Evolutionary conservation across 35 echinoderm and acorn worm genomes (phyloP).

Genomic region (Acanthaster planci): DNA sequence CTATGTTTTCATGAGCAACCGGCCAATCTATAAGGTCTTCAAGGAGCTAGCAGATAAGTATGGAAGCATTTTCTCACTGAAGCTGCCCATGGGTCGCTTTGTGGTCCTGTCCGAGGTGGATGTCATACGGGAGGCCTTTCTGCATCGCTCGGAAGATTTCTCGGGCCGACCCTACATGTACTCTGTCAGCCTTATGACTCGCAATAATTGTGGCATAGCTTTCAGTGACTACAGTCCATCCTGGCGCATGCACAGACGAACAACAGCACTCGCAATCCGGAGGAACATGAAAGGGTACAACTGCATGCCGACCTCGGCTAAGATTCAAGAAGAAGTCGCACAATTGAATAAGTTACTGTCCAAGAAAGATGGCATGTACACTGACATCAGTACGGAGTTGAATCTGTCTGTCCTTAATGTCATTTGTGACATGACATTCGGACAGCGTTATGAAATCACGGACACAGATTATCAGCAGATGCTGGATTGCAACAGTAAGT

Average conservation of each 20-base stretch:
- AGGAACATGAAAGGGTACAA: slow-evolving; percentile 62
- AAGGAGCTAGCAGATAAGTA: slow-evolving; percentile 85
- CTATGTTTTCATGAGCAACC: slow-evolving; percentile 67
- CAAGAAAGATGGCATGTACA: slow-evolving; percentile 38
- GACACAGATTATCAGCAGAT: slow-evolving; percentile 86
- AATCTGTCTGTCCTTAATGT: slow-evolving; percentile 87
- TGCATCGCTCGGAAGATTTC: slow-evolving; percentile 66
- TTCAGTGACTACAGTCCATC: slow-evolving; percentile 88
- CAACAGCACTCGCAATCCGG: slow-evolving; percentile 69
- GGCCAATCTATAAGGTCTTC: slow-evolving; percentile 79
- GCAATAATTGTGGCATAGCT: slow-evolving; percentile 93
- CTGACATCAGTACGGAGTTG: slow-evolving; percentile 70
- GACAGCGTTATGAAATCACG: slow-evolving; percentile 69
- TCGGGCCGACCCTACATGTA: slow-evolving; percentile 92
- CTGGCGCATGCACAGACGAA: slow-evolving; percentile 65
- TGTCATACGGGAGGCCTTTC: slow-evolving; percentile 88
- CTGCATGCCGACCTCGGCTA: slow-evolving; percentile 64
- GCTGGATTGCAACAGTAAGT: slow-evolving; percentile 76
- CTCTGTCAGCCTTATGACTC: slow-evolving; percentile 72
- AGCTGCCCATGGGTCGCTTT: slow-evolving; percentile 68
- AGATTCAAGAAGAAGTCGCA: slow-evolving; percentile 78
- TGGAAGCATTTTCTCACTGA: slow-evolving; percentile 85
- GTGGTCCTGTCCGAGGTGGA: slow-evolving; percentile 81
- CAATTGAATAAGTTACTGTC: slow-evolving; percentile 46
- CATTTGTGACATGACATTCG: slow-evolving; percentile 91